These are phyloP conservation scores for Mastomys coucha DNA, from an alignment of 2,113 vertebrate genomes.

Conservation along the genomic window DNA sequence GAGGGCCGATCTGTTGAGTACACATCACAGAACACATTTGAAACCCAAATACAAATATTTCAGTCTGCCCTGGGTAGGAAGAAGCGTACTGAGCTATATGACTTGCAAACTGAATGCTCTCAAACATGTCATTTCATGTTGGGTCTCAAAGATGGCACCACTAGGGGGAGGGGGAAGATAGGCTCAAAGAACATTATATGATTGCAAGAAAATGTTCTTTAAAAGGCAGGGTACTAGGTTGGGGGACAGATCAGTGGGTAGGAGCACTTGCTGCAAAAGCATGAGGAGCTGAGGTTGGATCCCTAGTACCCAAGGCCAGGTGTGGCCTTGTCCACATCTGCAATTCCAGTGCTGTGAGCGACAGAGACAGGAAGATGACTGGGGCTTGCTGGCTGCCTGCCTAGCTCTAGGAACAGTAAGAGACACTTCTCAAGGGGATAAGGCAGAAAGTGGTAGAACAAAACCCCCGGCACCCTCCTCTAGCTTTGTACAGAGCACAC, in stretches of 20 bases:
- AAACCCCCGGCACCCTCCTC: neutral
- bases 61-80: constrained; percentile 7
- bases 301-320: neutral
- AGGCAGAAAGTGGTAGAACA: neutral
- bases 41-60: constrained; percentile 75
- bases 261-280: neutral
- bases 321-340: neutral
- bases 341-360: neutral
- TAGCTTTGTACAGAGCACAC: neutral
- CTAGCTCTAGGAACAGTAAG: neutral
- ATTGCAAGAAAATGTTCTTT: neutral
- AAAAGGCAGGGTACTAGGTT: neutral
- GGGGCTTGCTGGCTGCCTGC: neutral
- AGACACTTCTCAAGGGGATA: neutral
- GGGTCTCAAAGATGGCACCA: neutral
- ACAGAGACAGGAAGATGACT: neutral
- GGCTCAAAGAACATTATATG: neutral
- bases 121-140: neutral
- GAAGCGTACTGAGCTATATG: neutral
- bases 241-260: neutral
- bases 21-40: constrained; percentile 55
- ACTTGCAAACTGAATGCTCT: neutral
- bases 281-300: neutral
- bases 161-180: neutral
- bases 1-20: constrained; percentile 67